Conservation (phyloP, 2,113 vertebrate species). For the Podocnemis expansa region DNA sequence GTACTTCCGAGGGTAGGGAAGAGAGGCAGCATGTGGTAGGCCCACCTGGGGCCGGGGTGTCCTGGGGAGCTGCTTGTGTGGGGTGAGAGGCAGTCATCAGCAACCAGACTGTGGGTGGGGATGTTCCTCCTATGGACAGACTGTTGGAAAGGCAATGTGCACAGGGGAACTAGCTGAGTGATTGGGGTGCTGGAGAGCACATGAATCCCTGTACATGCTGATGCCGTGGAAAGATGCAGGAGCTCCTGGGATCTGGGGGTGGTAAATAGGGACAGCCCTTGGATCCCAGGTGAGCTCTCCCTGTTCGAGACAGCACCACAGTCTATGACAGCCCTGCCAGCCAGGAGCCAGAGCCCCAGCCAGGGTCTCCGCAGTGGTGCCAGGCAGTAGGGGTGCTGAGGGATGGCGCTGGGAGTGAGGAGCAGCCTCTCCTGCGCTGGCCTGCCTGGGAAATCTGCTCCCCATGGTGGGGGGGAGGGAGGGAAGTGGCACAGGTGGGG, state of each 20-base stretch:
- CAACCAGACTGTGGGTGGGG: fast-evolving
- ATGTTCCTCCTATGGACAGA: background rate
- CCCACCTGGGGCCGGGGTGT: fast-evolving
- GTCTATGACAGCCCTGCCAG: too few species aligned
- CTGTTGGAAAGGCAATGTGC: too few species aligned
- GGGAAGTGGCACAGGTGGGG: too few species aligned
- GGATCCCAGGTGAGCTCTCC: background rate
- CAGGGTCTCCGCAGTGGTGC: too few species aligned
- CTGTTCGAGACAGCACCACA: background rate
- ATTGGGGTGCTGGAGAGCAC: too few species aligned
- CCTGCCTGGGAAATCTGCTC: too few species aligned
- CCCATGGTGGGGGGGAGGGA: too few species aligned
- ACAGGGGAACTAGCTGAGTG: background rate
- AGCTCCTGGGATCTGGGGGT: background rate
- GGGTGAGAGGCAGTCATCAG: background rate
- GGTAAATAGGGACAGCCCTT: background rate
- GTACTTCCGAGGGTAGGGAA: background rate
- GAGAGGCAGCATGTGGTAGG: too few species aligned
- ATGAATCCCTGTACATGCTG: background rate
- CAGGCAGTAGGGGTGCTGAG: too few species aligned
- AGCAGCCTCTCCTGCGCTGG: too few species aligned
- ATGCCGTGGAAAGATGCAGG: background rate
- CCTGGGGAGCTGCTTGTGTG: fast-evolving
- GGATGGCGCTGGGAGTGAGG: too few species aligned
- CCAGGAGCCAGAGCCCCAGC: too few species aligned